phyloP scores from a whole-genome alignment of 2,113 vertebrate species.

The Petrocephalus zakoni region DNA sequence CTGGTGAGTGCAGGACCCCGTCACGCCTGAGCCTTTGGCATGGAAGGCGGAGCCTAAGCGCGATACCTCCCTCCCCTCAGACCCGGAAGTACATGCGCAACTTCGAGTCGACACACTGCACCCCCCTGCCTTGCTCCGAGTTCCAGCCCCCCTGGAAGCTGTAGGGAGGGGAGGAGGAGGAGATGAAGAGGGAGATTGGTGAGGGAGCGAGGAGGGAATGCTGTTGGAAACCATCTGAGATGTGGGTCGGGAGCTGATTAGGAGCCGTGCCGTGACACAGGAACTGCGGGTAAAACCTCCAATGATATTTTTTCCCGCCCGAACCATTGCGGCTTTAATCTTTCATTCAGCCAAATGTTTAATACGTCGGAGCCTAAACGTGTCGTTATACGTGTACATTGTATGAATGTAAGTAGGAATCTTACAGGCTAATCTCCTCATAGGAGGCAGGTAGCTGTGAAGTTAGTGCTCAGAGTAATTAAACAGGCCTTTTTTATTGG shows the following conservation, averaged over 20 bases:
- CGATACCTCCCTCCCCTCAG: conserved; percentile 50
- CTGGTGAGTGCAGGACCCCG: conserved; percentile 59
- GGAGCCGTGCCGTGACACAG: background rate
- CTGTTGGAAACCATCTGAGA: background rate
- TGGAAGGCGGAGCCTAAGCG: background rate
- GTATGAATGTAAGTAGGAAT: background rate
- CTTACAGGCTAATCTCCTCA: background rate
- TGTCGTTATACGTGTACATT: background rate
- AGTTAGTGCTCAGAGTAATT: background rate
- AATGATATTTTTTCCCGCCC: background rate
- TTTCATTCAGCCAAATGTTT: background rate
- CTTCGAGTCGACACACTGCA: conserved; percentile 82
- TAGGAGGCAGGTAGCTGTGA: background rate
- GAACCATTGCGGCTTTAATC: background rate
- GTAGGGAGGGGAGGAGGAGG: conserved; percentile 35
- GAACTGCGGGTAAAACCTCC: background rate
- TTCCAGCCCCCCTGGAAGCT: conserved; percentile 77
- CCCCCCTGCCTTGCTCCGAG: conserved; percentile 72
- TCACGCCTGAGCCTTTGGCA: background rate
- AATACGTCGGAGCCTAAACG: background rate
- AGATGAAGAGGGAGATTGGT: background rate
- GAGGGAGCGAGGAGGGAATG: conserved; percentile 9
- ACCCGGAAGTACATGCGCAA: conserved; percentile 80
- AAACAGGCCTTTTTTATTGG: background rate
- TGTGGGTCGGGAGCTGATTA: background rate